Evolutionary conservation across 1,140 invertebrate genomes (phyloP).

Genomic region (Saxidomus purpurata): DNA sequence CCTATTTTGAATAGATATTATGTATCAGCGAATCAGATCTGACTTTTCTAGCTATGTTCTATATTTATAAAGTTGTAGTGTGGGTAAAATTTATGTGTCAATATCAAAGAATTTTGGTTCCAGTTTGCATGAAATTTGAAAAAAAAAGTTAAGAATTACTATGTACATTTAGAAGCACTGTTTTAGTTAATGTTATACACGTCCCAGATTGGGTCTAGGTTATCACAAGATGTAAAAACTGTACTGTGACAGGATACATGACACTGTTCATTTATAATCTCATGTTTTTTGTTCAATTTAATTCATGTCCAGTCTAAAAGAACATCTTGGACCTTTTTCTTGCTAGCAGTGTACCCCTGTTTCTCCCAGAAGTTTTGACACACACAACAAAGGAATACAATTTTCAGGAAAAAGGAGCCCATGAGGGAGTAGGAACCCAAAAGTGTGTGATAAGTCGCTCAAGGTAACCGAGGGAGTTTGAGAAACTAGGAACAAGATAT

Average conservation of each 20-base stretch:
- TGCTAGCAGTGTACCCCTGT: background rate
- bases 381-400: too few relatives aligned
- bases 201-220: background rate
- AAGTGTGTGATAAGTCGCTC: too few relatives aligned
- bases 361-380: too few relatives aligned
- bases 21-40: too few relatives aligned
- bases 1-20: too few relatives aligned
- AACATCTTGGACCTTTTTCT: background rate
- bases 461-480: too few relatives aligned
- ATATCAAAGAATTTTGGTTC: too few relatives aligned
- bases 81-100: too few relatives aligned
- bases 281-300: background rate
- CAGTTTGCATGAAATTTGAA: conserved; percentile 16
- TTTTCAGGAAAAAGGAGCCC: too few relatives aligned
- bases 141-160: background rate
- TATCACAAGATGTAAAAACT: conserved; percentile 24
- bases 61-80: too few relatives aligned
- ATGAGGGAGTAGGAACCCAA: too few relatives aligned
- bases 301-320: background rate
- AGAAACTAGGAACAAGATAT: background rate
- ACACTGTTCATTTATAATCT: conserved; percentile 25
- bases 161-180: background rate
- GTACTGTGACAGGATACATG: conserved; percentile 31
- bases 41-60: too few relatives aligned
- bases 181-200: conserved; percentile 18